These are phyloP conservation scores for Uropetala carovei DNA, from an alignment of 2,888 invertebrate species.

Conservation along the genomic window DNA sequence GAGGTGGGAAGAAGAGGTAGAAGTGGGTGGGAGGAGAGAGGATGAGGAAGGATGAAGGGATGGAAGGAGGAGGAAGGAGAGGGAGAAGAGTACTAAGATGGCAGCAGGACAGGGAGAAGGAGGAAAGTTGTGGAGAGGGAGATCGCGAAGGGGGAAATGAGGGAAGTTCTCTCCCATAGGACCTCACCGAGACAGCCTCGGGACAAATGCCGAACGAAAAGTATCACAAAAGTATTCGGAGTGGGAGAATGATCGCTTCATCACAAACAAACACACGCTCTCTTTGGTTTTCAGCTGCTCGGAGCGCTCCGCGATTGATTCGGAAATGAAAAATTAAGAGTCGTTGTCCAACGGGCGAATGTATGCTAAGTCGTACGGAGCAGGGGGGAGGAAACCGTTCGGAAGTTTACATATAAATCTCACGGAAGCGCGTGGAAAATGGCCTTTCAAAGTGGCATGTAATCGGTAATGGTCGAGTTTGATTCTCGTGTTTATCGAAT, in stretches of 20 bases:
- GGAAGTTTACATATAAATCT: slow-evolving; percentile 36
- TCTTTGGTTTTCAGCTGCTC: background rate
- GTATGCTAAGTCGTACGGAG: slow-evolving; percentile 37
- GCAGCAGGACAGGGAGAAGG: no score
- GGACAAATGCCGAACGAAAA: background rate
- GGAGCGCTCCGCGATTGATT: slow-evolving; percentile 13
- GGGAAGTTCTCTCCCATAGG: no score
- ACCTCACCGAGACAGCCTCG: background rate
- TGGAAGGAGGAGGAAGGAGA: no score
- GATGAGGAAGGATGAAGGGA: no score
- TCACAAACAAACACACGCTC: slow-evolving; percentile 3
- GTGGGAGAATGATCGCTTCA: slow-evolving; percentile 44
- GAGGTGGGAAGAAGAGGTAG: no score
- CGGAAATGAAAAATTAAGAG: slow-evolving; percentile 42
- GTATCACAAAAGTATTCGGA: background rate
- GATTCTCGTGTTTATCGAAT: slow-evolving; percentile 25
- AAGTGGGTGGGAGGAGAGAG: no score
- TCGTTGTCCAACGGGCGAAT: background rate
- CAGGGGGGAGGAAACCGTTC: background rate
- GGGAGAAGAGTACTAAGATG: no score
- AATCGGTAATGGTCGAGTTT: slow-evolving; percentile 17
- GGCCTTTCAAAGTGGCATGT: slow-evolving; percentile 37
- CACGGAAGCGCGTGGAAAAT: background rate
- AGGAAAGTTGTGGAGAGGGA: no score
- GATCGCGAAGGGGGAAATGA: no score